Conservation (phyloP, 2,113 vertebrate genomes). For the Vidua chalybeata region DNA sequence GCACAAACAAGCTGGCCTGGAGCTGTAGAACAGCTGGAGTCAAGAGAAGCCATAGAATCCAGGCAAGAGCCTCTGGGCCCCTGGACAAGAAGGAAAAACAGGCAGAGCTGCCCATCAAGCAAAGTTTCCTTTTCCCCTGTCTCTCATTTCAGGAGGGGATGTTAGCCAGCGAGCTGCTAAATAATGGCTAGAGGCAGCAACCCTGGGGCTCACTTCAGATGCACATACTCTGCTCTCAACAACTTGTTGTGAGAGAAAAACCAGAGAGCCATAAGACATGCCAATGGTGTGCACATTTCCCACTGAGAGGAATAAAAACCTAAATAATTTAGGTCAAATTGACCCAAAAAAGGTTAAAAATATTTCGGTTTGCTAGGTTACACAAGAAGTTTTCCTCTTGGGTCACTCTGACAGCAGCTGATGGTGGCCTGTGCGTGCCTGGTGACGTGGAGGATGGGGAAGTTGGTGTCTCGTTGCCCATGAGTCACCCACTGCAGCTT, state of each 20-base stretch:
- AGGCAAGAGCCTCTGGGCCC: background rate
- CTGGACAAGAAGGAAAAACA: background rate
- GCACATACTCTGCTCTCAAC: background rate
- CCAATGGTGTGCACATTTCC: background rate
- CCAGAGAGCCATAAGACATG: background rate
- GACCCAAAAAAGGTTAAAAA: background rate
- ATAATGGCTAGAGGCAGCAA: background rate
- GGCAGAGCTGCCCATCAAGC: background rate
- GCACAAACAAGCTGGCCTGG: background rate
- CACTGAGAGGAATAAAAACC: background rate
- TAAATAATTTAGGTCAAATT: slow-evolving; percentile 11
- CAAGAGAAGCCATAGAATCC: background rate
- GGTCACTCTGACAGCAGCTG: slow-evolving; percentile 1
- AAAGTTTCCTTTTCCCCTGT: background rate
- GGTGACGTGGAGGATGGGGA: background rate
- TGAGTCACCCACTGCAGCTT: background rate
- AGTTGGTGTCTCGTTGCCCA: background rate
- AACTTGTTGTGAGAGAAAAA: background rate
- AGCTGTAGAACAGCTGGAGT: background rate
- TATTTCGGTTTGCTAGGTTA: background rate
- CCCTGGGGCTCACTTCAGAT: background rate
- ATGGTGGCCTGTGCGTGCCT: background rate
- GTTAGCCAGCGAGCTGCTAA: background rate
- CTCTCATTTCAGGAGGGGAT: background rate
- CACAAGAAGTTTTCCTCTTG: background rate